A percentile compares a stretch with the other conserved stretches of the same genome.
Evolutionary conservation across 2,888 invertebrate genomes (phyloP).

Genomic region (Caenorhabditis sp.): DNA sequence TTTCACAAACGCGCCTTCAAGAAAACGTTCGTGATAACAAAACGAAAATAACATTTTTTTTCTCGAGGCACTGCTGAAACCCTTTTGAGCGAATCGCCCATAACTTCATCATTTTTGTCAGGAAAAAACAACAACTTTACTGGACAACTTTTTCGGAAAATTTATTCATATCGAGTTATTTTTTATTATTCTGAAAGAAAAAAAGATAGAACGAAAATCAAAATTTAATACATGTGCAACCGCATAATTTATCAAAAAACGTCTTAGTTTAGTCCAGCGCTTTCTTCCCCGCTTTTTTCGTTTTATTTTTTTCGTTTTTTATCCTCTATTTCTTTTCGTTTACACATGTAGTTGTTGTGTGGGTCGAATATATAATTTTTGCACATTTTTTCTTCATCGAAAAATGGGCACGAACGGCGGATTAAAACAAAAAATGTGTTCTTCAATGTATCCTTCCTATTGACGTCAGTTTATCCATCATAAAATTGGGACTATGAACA

Average conservation of each 20-base stretch:
- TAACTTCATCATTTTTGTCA: too few species aligned
- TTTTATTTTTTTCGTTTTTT: conserved; percentile 4
- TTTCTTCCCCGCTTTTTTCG: background rate
- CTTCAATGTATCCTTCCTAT: background rate
- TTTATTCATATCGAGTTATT: too few species aligned
- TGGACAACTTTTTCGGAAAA: too few species aligned
- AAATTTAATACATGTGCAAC: background rate
- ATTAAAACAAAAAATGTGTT: conserved; percentile 1
- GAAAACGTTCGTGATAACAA: too few species aligned
- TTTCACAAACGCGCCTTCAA: too few species aligned
- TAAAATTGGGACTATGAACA: background rate
- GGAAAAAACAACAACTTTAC: too few species aligned
- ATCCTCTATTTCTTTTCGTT: conserved; percentile 1
- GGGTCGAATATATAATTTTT: conserved; percentile 1
- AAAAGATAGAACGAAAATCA: background rate
- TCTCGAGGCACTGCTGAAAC: too few species aligned
- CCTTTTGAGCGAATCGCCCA: too few species aligned
- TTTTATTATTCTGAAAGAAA: background rate
- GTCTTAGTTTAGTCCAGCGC: conserved; percentile 1
- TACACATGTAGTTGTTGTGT: background rate
- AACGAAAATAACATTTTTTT: too few species aligned
- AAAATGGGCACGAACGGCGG: background rate
- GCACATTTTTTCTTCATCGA: background rate
- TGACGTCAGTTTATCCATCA: conserved; percentile 2
- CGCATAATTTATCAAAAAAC: background rate